Evolutionary conservation across 2,888 invertebrate genomes (phyloP).

Genomic region (Pristionchus entomophagus): DNA sequence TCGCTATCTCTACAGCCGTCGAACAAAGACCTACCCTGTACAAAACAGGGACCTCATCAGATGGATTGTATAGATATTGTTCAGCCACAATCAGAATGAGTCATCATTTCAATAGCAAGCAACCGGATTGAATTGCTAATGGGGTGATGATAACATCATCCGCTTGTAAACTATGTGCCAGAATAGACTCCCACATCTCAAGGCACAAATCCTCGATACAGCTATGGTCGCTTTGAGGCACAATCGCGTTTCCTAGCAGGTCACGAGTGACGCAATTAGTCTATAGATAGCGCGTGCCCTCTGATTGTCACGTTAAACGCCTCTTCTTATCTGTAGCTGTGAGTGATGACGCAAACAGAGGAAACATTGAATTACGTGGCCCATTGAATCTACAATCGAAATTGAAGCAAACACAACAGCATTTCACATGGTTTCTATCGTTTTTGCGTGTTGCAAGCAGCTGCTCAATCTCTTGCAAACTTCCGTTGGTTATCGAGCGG

Average conservation of each 20-base stretch:
- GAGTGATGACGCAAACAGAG: slow-evolving; percentile 10
- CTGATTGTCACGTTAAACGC: slow-evolving; percentile 1
- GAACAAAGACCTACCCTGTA: slow-evolving; percentile 4
- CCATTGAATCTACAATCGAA: neutral
- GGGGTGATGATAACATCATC: too few relatives aligned
- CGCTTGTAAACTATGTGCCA: too few relatives aligned
- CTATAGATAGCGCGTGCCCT: slow-evolving; percentile 21
- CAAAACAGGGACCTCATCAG: neutral
- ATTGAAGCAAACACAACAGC: neutral
- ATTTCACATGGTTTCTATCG: slow-evolving; percentile 7
- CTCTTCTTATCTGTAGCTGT: neutral
- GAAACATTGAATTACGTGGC: neutral
- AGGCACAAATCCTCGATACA: neutral
- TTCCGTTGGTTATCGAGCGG: neutral
- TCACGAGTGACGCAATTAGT: slow-evolving; percentile 33
- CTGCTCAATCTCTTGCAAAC: neutral
- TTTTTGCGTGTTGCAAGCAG: neutral
- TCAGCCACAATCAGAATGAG: too few relatives aligned
- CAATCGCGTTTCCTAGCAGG: neutral
- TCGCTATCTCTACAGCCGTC: neutral
- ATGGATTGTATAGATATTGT: too few relatives aligned
- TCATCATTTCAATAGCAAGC: neutral
- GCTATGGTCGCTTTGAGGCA: neutral
- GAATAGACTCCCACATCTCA: too few relatives aligned
- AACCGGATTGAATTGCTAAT: too few relatives aligned